A percentile compares a stretch with the other conserved stretches of the same genome.
phyloP scores from a whole-genome alignment of 2,888 invertebrate genomes.

The Melieria omissa region DNA sequence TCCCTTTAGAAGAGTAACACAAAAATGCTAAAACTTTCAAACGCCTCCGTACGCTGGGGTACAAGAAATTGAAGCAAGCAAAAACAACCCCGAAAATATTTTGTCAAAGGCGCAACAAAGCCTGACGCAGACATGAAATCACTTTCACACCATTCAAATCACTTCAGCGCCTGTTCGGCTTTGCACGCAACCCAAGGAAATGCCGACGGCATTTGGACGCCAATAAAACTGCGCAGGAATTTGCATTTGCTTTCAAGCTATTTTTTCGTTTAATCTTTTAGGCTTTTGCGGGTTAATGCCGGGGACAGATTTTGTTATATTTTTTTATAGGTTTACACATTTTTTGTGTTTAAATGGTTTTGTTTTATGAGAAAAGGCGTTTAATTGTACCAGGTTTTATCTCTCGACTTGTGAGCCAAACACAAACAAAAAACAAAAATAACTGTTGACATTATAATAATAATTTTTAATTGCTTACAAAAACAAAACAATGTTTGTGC shows the following conservation, averaged over 20 bases:
- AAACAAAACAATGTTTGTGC: conserved; percentile 49
- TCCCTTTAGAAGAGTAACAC: no score
- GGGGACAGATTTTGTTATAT: conserved; percentile 30
- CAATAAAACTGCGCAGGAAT: conserved; percentile 13
- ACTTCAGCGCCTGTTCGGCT: no score
- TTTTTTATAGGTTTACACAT: conserved; percentile 28
- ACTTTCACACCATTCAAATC: no score
- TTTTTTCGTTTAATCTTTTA: neutral
- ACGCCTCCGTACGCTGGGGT: no score
- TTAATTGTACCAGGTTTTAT: conserved; percentile 23
- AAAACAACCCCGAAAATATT: no score
- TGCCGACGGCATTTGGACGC: conserved; percentile 22
- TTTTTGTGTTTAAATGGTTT: conserved; percentile 1
- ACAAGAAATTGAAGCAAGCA: no score
- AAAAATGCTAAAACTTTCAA: no score
- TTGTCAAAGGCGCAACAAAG: no score
- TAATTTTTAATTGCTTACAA: conserved; percentile 65
- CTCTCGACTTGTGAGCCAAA: conserved; percentile 19
- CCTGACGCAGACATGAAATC: no score
- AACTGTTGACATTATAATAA: conserved; percentile 66
- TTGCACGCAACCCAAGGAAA: conserved; percentile 1
- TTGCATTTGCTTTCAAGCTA: neutral
- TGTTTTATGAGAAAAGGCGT: conserved; percentile 15
- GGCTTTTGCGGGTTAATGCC: neutral
- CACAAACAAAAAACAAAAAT: conserved; percentile 36